These are phyloP conservation scores for Arion vulgaris DNA, from an alignment of 1,140 invertebrate genomes.

Conservation along the genomic window DNA sequence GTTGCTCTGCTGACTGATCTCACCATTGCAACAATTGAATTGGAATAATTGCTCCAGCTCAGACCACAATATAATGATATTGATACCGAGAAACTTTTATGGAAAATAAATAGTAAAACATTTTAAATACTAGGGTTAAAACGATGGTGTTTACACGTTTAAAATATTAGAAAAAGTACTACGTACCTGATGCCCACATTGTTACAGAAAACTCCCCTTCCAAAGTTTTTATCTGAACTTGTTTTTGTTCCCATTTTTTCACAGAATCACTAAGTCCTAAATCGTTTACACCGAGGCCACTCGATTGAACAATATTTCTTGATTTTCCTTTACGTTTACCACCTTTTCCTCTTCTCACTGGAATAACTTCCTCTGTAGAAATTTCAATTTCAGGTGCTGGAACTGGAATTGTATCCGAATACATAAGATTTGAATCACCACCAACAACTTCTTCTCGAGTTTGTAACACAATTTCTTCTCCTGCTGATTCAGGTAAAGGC, in stretches of 20 bases:
- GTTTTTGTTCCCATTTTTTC: conserved; percentile 96
- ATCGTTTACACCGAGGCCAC: conserved; percentile 55
- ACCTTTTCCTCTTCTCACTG: conserved; percentile 75
- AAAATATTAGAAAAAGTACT: too few relatives aligned
- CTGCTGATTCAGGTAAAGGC: conserved; percentile 77
- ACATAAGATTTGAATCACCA: conserved; percentile 79
- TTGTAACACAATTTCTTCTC: conserved; percentile 85
- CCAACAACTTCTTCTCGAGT: conserved; percentile 86
- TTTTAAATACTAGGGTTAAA: too few relatives aligned
- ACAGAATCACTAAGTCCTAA: conserved; percentile 60
- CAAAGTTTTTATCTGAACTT: conserved; percentile 97
- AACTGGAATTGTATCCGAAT: conserved; percentile 75
- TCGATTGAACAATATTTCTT: conserved; percentile 48
- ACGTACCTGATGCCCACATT: conserved; percentile 94
- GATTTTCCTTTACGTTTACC: conserved; percentile 67
- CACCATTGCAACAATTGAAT: too few relatives aligned
- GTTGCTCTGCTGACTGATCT: too few relatives aligned
- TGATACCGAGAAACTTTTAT: too few relatives aligned
- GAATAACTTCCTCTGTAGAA: conserved; percentile 82
- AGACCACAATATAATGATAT: too few relatives aligned
- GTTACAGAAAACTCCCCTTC: conserved; percentile 98
- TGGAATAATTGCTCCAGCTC: too few relatives aligned
- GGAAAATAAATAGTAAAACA: too few relatives aligned
- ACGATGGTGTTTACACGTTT: too few relatives aligned
- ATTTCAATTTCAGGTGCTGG: conserved; percentile 80